Evolutionary conservation across 2,113 vertebrate genomes (phyloP).

Genomic region (Austrofundulus limnaeus): DNA sequence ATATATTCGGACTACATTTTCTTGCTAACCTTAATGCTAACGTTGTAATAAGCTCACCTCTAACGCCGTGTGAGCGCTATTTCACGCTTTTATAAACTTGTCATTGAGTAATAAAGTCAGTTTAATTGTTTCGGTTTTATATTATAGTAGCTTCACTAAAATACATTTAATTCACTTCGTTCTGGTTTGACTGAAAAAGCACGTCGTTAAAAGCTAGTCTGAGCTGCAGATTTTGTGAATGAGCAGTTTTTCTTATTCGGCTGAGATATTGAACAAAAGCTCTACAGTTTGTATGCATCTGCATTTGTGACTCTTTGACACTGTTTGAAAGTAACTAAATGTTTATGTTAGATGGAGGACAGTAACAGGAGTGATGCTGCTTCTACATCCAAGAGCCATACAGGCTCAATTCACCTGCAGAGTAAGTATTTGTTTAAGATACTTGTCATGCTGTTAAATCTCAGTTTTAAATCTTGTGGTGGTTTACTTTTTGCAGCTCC

Average conservation of each 20-base stretch:
- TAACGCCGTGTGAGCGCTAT: not conserved
- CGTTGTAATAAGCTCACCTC: constrained; percentile 15
- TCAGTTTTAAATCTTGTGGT: not conserved
- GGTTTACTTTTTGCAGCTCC: constrained; percentile 70
- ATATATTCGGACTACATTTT: constrained; percentile 48
- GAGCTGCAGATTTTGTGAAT: not conserved
- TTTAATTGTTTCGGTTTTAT: not conserved
- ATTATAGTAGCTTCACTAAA: not conserved
- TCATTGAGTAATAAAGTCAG: not conserved
- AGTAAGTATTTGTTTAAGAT: constrained; percentile 54
- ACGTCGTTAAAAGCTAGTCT: not conserved
- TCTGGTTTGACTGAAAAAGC: not conserved
- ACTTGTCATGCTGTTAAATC: not conserved
- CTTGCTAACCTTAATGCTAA: constrained; percentile 53
- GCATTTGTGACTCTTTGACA: not conserved
- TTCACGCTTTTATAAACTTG: constrained; percentile 13
- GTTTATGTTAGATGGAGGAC: constrained; percentile 66
- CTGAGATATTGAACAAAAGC: not conserved
- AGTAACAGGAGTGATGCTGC: constrained; percentile 73
- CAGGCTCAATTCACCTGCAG: constrained; percentile 73
- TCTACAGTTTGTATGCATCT: not conserved
- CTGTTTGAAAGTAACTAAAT: constrained; percentile 14
- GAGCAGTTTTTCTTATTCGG: no score
- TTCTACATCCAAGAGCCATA: constrained; percentile 68
- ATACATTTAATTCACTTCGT: not conserved